Evolutionary conservation across 2,113 vertebrate genomes (phyloP).

Genomic region (Gymnogyps californianus): DNA sequence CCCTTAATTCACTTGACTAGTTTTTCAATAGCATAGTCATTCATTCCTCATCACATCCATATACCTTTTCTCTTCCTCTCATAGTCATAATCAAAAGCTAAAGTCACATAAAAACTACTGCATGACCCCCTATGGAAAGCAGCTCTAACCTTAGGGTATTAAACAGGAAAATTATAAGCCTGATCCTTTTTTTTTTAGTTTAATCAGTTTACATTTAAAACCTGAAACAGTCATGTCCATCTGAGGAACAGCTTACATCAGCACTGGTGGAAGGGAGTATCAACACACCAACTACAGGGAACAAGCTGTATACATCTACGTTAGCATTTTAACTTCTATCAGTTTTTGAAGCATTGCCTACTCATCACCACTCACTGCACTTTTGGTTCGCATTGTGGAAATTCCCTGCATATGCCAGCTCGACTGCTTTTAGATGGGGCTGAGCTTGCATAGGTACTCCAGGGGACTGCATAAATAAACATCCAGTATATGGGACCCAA

Average conservation of each 20-base stretch:
- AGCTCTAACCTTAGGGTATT: neutral
- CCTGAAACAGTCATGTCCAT: accelerated
- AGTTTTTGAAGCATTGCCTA: neutral
- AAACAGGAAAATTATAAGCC: neutral
- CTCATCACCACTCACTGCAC: neutral
- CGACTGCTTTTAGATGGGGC: neutral
- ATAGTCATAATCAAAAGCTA: neutral
- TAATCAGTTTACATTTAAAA: neutral
- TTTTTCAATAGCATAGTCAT: neutral
- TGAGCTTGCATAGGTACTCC: neutral
- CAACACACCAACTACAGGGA: neutral
- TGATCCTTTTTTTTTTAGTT: neutral
- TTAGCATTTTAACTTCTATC: neutral
- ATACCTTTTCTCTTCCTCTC: neutral
- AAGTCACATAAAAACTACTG: neutral
- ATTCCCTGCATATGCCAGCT: neutral
- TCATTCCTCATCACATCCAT: neutral
- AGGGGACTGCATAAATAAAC: neutral
- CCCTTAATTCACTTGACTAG: neutral
- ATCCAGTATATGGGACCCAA: neutral
- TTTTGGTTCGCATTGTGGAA: neutral
- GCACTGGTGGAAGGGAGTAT: neutral
- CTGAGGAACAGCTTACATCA: neutral
- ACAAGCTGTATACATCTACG: accelerated
- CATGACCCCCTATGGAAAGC: neutral